A percentile compares a stretch with the other conserved stretches of the same genome.
Evolutionary conservation across 2,113 vertebrate genomes (phyloP).

Genomic region (Channa argus): DNA sequence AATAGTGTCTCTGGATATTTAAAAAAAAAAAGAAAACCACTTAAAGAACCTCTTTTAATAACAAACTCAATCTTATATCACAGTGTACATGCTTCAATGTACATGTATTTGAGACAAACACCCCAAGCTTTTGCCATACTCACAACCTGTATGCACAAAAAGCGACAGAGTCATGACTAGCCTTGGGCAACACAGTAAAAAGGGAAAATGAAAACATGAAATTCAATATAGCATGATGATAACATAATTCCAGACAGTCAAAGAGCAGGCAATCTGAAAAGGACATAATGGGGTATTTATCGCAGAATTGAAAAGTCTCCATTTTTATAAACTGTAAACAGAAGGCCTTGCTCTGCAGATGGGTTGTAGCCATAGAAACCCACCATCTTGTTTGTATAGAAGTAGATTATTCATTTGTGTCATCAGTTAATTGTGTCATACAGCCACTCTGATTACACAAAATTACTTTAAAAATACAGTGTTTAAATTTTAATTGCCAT

Average conservation of each 20-base stretch:
- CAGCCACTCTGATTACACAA: slow-evolving; percentile 30
- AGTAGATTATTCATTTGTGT: slow-evolving; percentile 44
- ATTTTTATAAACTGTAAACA: slow-evolving; percentile 46
- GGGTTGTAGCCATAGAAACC: slow-evolving; percentile 71
- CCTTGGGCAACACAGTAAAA: background rate
- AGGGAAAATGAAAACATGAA: slow-evolving; percentile 25
- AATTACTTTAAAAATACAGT: slow-evolving; percentile 31
- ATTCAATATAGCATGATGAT: slow-evolving; percentile 28
- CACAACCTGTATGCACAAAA: background rate
- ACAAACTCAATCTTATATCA: background rate
- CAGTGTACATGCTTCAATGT: background rate
- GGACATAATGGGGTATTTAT: slow-evolving; percentile 53
- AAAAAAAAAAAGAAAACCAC: background rate
- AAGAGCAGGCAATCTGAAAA: slow-evolving; percentile 32
- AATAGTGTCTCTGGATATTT: too few species aligned
- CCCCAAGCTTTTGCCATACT: background rate
- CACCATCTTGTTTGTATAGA: slow-evolving; percentile 44
- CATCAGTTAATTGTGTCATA: slow-evolving; percentile 52
- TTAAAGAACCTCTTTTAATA: background rate
- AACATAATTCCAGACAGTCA: slow-evolving; percentile 29
- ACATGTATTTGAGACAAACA: background rate
- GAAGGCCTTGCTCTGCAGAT: slow-evolving; percentile 42
- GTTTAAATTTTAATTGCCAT: slow-evolving; percentile 14
- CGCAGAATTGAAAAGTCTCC: slow-evolving; percentile 33
- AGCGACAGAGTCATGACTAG: slow-evolving; percentile 1